Evolutionary conservation across 2,888 invertebrate genomes (phyloP).

Genomic region (Dryococelus australis): DNA sequence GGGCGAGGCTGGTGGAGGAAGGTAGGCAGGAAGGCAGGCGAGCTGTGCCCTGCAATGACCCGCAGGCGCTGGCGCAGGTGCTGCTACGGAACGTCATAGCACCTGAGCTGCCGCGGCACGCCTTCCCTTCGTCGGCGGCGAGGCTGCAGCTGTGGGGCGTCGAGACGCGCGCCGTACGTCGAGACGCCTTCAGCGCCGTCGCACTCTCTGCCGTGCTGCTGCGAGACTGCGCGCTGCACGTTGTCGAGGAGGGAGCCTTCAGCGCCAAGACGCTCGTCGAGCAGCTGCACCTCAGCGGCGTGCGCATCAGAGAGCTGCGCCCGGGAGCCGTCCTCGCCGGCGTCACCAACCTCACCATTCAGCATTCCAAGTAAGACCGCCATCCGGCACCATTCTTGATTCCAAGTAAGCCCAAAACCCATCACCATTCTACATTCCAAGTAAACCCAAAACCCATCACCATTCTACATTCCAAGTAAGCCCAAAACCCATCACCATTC

Average conservation of each 20-base stretch:
- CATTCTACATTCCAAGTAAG: too few species aligned
- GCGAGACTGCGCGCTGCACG: constrained; percentile 67
- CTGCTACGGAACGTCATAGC: constrained; percentile 68
- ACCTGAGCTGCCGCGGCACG: constrained; percentile 65
- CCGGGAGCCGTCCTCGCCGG: constrained; percentile 70
- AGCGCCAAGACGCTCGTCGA: constrained; percentile 68
- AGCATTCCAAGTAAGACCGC: constrained; percentile 65
- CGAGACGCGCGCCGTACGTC: constrained; percentile 64
- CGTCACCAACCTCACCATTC: constrained; percentile 69
- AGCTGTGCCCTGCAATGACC: not conserved
- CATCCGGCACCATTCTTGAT: constrained; percentile 29
- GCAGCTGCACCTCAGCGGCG: constrained; percentile 67
- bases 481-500: too few species aligned
- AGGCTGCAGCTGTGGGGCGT: constrained; percentile 62
- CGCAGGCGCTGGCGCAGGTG: constrained; percentile 61
- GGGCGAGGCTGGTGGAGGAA: too few species aligned
- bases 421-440: not conserved
- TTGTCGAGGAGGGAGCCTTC: constrained; percentile 70
- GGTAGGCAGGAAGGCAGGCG: not conserved
- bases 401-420: not conserved
- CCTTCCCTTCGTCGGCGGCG: constrained; percentile 71
- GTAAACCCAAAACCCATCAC: not conserved
- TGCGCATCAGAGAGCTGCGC: constrained; percentile 65
- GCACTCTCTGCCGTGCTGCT: constrained; percentile 69
- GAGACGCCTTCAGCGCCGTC: constrained; percentile 72